Conservation (phyloP, 2,797 vertebrate species). For the Microtus obscurus region DNA sequence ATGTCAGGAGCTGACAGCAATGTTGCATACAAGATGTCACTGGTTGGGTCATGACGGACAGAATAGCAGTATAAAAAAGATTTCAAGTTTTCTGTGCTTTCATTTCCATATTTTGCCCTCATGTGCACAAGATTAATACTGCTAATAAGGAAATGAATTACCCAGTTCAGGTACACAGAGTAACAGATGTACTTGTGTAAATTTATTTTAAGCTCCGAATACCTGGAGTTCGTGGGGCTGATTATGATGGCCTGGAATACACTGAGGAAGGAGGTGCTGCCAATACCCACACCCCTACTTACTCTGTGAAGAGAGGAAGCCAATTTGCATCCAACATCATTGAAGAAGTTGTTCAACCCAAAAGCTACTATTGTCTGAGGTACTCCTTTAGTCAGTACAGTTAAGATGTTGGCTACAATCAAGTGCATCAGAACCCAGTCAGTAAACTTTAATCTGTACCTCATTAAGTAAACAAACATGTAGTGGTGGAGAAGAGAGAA, state of each 20-base stretch:
- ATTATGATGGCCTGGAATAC: background rate
- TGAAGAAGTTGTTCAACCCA: background rate
- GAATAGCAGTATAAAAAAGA: background rate
- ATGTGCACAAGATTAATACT: background rate
- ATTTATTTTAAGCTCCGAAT: background rate
- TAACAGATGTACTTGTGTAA: background rate
- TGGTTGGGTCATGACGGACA: background rate
- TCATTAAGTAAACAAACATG: background rate
- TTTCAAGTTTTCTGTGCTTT: background rate
- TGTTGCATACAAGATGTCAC: background rate
- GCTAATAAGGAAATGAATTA: background rate
- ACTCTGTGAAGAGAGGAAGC: background rate
- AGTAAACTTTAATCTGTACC: background rate
- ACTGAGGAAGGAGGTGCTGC: background rate
- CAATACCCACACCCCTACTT: background rate
- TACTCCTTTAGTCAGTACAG: background rate
- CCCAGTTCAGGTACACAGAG: background rate
- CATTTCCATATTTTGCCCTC: background rate
- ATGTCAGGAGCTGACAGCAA: background rate
- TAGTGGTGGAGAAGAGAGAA: background rate
- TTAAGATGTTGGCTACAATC: background rate
- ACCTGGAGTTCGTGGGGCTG: background rate
- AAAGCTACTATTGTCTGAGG: background rate
- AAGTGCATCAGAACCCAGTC: background rate
- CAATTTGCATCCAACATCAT: background rate